These are phyloP conservation scores for Pollenia amentaria DNA, from an alignment of 2,888 invertebrate species.

Conservation along the genomic window DNA sequence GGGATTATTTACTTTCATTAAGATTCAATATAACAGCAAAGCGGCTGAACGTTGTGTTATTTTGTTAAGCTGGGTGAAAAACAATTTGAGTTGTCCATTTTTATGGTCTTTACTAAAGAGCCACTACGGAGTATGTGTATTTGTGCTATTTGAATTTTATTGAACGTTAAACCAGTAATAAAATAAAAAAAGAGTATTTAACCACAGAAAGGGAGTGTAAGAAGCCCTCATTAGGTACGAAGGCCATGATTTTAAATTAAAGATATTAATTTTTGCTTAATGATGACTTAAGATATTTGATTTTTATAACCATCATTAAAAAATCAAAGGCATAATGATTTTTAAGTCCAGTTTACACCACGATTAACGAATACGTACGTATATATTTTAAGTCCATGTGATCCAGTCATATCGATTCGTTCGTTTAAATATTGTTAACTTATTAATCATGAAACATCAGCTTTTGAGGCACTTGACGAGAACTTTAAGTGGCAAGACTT, in stretches of 20 bases:
- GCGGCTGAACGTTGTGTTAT: slow-evolving; percentile 73
- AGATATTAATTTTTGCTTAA: slow-evolving; percentile 40
- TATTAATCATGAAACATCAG: too few relatives aligned
- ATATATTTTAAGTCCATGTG: too few relatives aligned
- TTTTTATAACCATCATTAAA: too few relatives aligned
- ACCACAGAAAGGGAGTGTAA: slow-evolving; percentile 12
- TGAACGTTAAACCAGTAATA: slow-evolving; percentile 31
- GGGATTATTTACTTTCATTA: slow-evolving; percentile 82
- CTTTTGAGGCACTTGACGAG: too few relatives aligned
- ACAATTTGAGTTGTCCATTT: slow-evolving; percentile 38
- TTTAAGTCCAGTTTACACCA: too few relatives aligned
- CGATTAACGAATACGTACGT: too few relatives aligned
- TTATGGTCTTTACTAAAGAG: slow-evolving; percentile 15
- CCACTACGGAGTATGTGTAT: not conserved
- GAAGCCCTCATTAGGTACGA: not conserved
- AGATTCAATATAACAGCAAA: slow-evolving; percentile 81
- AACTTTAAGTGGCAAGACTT: too few relatives aligned
- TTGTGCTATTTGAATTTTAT: not conserved
- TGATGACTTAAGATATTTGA: not conserved
- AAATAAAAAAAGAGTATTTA: slow-evolving; percentile 11
- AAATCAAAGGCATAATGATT: too few relatives aligned
- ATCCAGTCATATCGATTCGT: too few relatives aligned
- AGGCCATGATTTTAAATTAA: slow-evolving; percentile 9
- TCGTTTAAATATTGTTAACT: too few relatives aligned
- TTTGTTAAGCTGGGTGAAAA: slow-evolving; percentile 75